Evolutionary conservation across 1,140 invertebrate genomes (phyloP).

Genomic region (Nasonia giraulti): DNA sequence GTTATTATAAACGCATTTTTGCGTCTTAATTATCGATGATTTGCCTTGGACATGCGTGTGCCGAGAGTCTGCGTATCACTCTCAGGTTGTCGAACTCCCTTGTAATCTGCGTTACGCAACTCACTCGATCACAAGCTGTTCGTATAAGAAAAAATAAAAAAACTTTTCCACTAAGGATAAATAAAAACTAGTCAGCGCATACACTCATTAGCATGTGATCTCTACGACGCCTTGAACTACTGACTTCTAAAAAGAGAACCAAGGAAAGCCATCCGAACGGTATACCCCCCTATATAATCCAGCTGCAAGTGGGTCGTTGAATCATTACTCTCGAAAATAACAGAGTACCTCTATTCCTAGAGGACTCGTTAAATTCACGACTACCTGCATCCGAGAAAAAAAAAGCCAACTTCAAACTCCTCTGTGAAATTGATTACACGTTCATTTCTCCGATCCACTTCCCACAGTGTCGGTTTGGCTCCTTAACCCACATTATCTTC

Average conservation of each 20-base stretch:
- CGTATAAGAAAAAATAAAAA: too few species aligned
- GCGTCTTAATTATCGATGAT: background rate
- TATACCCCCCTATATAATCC: too few species aligned
- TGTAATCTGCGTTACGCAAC: background rate
- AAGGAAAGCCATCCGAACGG: too few species aligned
- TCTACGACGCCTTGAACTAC: too few species aligned
- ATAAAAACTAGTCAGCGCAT: background rate
- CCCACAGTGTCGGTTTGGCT: background rate
- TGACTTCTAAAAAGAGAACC: too few species aligned
- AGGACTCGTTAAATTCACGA: background rate
- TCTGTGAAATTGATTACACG: background rate
- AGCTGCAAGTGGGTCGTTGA: background rate
- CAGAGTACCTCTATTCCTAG: background rate
- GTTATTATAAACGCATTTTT: background rate
- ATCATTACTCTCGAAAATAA: background rate
- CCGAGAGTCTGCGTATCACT: background rate
- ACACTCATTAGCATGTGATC: too few species aligned
- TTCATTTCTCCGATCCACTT: constrained; percentile 1
- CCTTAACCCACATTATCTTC: constrained; percentile 30
- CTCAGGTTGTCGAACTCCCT: background rate
- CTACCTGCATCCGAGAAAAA: background rate
- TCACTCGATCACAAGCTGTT: background rate
- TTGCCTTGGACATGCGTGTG: background rate
- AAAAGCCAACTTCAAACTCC: background rate
- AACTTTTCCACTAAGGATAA: background rate